These are phyloP conservation scores for Nemotelus pantherinus DNA, from an alignment of 2,888 invertebrate species.

Conservation along the genomic window DNA sequence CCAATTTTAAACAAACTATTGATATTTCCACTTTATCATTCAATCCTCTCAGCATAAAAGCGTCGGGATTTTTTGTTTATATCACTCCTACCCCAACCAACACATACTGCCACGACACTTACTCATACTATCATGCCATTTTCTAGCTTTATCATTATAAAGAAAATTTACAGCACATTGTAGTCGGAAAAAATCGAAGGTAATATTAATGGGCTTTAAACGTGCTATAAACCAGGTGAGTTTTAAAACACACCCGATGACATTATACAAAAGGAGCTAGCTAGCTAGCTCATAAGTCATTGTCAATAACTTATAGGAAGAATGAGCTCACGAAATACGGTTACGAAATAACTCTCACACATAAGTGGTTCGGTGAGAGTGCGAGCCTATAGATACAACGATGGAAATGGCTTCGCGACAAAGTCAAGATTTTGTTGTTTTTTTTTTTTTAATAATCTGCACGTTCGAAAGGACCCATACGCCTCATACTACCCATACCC, in stretches of 20 bases:
- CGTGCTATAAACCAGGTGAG: conserved; percentile 37
- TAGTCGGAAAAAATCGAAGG: conserved; percentile 14
- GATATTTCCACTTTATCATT: conserved; percentile 9
- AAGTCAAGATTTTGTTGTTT: conserved; percentile 18
- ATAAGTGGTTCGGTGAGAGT: too few species aligned
- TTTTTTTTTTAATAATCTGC: conserved; percentile 47
- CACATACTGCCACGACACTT: too few species aligned
- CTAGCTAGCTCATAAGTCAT: conserved; percentile 28
- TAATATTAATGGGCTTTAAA: conserved; percentile 41
- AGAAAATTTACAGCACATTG: conserved; percentile 14
- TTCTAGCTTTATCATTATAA: not conserved
- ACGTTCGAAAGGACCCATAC: conserved; percentile 11
- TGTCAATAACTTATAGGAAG: not conserved
- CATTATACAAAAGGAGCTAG: conserved; percentile 33
- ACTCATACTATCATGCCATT: too few species aligned
- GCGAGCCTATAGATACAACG: too few species aligned
- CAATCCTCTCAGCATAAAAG: not conserved
- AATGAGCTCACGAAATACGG: conserved; percentile 6
- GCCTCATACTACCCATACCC: not conserved
- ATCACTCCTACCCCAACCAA: too few species aligned
- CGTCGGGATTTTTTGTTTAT: too few species aligned
- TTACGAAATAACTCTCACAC: not conserved
- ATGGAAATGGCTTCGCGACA: conserved; percentile 23
- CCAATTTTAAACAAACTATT: conserved; percentile 12
- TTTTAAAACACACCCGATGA: conserved; percentile 21